Conservation (phyloP, 2,888 invertebrate species). For the Lasius fuliginosus region DNA sequence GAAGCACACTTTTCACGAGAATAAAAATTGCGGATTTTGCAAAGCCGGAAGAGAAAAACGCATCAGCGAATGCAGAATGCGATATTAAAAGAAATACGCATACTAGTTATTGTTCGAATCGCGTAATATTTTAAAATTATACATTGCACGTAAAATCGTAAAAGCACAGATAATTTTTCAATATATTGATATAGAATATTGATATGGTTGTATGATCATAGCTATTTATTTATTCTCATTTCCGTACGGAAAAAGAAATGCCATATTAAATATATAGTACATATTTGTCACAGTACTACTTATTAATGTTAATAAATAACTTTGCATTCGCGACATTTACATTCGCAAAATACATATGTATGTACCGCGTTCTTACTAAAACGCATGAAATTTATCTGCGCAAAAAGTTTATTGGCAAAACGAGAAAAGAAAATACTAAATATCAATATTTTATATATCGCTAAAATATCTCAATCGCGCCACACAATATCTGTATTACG, state of each 20-base stretch:
- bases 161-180: constrained; percentile 4
- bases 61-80: constrained; percentile 12
- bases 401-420: not conserved
- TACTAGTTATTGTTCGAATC: constrained; percentile 21
- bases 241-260: not conserved
- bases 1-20: constrained; percentile 30
- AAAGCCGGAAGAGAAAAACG: constrained; percentile 43
- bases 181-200: constrained; percentile 1
- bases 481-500: not conserved
- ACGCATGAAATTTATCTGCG: not conserved
- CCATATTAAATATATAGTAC: not conserved
- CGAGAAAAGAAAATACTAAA: not conserved
- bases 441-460: not conserved
- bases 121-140: constrained; percentile 29
- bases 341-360: not conserved
- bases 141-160: not conserved
- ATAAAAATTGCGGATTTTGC: constrained; percentile 49
- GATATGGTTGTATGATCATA: not conserved
- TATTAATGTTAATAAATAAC: constrained; percentile 21
- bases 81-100: constrained; percentile 3
- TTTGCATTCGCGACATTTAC: not conserved
- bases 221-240: constrained; percentile 19
- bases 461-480: not conserved
- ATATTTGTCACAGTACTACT: constrained; percentile 4
- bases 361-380: not conserved